Conservation (phyloP, 1,140 invertebrate species). For the Triops cancriformis region DNA sequence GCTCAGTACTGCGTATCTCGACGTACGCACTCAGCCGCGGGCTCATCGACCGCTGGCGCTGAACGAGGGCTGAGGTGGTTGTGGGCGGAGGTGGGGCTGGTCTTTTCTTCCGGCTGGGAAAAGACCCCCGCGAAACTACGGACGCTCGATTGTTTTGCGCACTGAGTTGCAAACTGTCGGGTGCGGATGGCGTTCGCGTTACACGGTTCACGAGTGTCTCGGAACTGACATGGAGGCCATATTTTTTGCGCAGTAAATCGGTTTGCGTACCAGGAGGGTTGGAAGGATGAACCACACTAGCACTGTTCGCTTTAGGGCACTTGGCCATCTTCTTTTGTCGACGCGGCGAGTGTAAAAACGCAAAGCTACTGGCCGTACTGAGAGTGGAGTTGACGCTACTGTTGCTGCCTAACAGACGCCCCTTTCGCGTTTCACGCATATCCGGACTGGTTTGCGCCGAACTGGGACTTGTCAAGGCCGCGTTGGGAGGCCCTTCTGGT, state of each 20-base stretch:
- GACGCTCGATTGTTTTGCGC: not conserved
- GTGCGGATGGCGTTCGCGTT: slow-evolving; percentile 33
- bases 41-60: not conserved
- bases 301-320: slow-evolving; percentile 30
- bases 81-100: slow-evolving; percentile 51
- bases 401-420: not conserved
- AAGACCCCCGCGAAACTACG: slow-evolving; percentile 7
- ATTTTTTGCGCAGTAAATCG: slow-evolving; percentile 52
- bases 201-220: slow-evolving; percentile 32
- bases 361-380: slow-evolving; percentile 61
- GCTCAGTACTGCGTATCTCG: not conserved
- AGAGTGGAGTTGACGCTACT: slow-evolving; percentile 50
- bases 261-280: slow-evolving; percentile 50
- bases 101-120: slow-evolving; percentile 45
- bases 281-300: slow-evolving; percentile 32
- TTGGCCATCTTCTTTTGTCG: slow-evolving; percentile 33
- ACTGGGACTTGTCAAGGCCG: not conserved
- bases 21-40: not conserved
- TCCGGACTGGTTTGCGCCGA: not conserved
- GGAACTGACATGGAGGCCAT: slow-evolving; percentile 48
- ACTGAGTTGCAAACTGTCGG: not conserved
- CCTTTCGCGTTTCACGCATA: not conserved
- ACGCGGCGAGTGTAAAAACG: slow-evolving; percentile 50
- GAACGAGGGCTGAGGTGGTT: not conserved
- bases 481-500: not conserved